Evolutionary conservation across 2,888 invertebrate genomes (phyloP), one percentile per base, ranked within the genome.

Genomic region (Acronicta aceris): DNA sequence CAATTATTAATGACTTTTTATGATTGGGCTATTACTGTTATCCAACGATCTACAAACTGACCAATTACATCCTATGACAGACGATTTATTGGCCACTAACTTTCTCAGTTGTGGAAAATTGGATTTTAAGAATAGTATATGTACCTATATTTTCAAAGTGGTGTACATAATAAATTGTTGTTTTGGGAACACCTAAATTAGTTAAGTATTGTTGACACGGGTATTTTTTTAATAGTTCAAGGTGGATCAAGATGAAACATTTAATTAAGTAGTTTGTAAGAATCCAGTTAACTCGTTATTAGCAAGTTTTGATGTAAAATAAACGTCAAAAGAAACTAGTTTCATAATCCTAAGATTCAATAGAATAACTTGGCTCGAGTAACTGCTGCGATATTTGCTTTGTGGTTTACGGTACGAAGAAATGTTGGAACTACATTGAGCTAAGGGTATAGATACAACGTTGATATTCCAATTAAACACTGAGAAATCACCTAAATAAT

Each of bases 11-110:
- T 21, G 21, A 21, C 21, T 21, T n/a, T n/a, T n/a, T 21, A 21
- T 21, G 21, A 21, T 65, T 42, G 15, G 48, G 17, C 12, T 21
- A 25, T 21, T 46, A 45, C 48, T 45, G 41, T 25, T 46, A 41
- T 51, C 36, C 13, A 10, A 13, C 17, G 38, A 48, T 27, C 16
- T n/a, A 21, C 27, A 41, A 7, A 17, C 25, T 36, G 27, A 5
- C 17, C 38, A 33, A 15, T 33, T 17, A 50, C n/a, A 30, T 25
- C 15, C 9, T n/a, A 15, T 13, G 33, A 43, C 43, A 40, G 15
- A 36, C 30, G 8, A 43, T 43, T 52, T 30, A 52, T 53, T 43
- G 27, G 48, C 15, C 17, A 15, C 38, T n/a, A 9, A 33, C 16
- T 21, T 21, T 60, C 12, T 17, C 21, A 38, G 12, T 52, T 25